A percentile compares a stretch with the other conserved stretches of the same genome.
Evolutionary conservation across 2,797 vertebrate species (phyloP).

Genomic region (Sebastes cheni): DNA sequence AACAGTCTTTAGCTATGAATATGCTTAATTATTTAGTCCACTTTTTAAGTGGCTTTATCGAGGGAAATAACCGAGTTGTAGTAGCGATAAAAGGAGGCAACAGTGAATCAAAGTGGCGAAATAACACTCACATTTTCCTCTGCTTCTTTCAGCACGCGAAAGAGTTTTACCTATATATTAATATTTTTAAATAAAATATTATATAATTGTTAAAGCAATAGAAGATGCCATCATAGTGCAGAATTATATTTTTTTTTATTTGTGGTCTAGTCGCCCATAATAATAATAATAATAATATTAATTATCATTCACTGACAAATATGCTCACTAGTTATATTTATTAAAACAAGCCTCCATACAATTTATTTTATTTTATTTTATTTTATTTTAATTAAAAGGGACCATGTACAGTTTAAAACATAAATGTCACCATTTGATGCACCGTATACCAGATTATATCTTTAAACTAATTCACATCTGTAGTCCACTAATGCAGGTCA

Average conservation of each 20-base stretch:
- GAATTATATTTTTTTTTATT: background rate
- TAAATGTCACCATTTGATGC: too few species aligned
- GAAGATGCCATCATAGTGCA: background rate
- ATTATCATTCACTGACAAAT: background rate
- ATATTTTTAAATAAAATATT: background rate
- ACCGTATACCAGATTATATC: too few species aligned
- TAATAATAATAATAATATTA: too few species aligned
- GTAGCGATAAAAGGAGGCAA: conserved; percentile 13
- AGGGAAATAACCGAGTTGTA: conserved; percentile 27
- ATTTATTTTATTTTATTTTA: too few species aligned
- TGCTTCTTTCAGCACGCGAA: background rate
- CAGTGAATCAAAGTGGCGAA: background rate
- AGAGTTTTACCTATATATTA: background rate
- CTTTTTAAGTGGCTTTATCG: conserved; percentile 48
- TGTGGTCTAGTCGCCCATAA: background rate
- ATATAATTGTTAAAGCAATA: background rate
- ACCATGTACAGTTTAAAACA: too few species aligned
- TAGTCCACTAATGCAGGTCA: too few species aligned
- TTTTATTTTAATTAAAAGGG: too few species aligned
- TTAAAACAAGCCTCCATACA: conserved; percentile 11
- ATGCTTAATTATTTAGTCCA: conserved; percentile 66
- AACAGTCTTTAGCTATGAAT: conserved; percentile 59
- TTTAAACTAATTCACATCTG: too few species aligned
- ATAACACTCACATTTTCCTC: background rate
- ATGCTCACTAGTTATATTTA: background rate